Evolutionary conservation across 2,888 invertebrate genomes (phyloP).

Genomic region (Epinotia bilunana): DNA sequence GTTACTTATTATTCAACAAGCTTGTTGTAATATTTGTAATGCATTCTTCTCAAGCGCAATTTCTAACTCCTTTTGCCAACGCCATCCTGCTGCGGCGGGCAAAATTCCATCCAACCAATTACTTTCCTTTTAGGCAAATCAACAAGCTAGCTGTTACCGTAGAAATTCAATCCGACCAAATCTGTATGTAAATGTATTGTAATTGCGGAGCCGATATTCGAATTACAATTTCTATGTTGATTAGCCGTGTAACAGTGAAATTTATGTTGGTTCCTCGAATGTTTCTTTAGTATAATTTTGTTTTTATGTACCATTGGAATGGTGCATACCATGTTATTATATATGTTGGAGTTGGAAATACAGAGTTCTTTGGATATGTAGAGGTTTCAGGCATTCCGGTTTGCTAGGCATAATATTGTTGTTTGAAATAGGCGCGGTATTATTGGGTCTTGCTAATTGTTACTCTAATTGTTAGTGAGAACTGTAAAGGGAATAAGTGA

Average conservation of each 20-base stretch:
- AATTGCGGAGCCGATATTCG: conserved; percentile 77
- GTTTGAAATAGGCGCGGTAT: background rate
- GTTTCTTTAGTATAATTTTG: conserved; percentile 75
- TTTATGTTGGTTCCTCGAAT: conserved; percentile 62
- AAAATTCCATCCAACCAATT: conserved; percentile 72
- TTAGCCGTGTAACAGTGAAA: conserved; percentile 68
- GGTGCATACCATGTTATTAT: conserved; percentile 42
- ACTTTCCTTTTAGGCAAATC: conserved; percentile 81
- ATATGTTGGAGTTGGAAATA: conserved; percentile 7
- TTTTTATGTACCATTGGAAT: conserved; percentile 57
- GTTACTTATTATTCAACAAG: no score
- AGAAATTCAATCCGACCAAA: conserved; percentile 79
- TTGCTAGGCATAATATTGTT: background rate
- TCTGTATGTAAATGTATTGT: conserved; percentile 82
- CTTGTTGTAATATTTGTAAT: background rate
- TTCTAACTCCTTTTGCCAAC: conserved; percentile 31
- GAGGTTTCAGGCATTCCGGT: background rate
- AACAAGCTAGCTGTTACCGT: conserved; percentile 72
- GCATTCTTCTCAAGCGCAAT: background rate
- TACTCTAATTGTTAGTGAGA: background rate
- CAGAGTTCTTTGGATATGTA: background rate
- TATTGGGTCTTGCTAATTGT: background rate
- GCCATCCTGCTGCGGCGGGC: conserved; percentile 54
- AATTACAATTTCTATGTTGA: conserved; percentile 77
- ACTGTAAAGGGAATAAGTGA: no score